A percentile compares a stretch with the other conserved stretches of the same genome.
Evolutionary conservation across 2,888 invertebrate genomes (phyloP).

Genomic region (Tribolium freemani): DNA sequence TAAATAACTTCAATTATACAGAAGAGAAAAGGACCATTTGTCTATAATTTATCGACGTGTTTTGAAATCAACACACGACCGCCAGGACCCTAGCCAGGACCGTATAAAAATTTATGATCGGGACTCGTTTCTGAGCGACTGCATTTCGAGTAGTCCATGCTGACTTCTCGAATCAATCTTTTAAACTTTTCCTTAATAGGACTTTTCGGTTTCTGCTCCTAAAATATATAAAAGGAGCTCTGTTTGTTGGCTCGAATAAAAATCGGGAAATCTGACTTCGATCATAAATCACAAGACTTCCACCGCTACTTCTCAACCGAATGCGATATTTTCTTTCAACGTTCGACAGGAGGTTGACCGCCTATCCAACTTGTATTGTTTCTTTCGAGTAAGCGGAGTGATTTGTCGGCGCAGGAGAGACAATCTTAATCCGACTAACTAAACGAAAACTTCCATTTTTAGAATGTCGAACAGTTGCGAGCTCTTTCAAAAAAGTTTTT

Average conservation of each 20-base stretch:
- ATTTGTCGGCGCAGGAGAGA: slow-evolving; percentile 11
- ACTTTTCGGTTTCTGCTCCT: slow-evolving; percentile 45
- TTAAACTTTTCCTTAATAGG: slow-evolving; percentile 51
- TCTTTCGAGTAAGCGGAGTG: slow-evolving; percentile 18
- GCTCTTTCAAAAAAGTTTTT: too few species aligned
- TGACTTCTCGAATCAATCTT: slow-evolving; percentile 51
- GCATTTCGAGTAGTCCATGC: slow-evolving; percentile 47
- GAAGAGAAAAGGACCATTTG: slow-evolving; percentile 39
- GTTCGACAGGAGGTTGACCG: slow-evolving; percentile 18
- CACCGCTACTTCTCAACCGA: slow-evolving; percentile 3
- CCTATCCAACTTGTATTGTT: slow-evolving; percentile 20
- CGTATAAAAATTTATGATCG: slow-evolving; percentile 60
- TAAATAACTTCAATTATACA: slow-evolving; percentile 1
- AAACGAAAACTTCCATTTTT: background rate
- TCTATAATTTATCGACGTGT: slow-evolving; percentile 56
- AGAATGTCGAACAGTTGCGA: background rate
- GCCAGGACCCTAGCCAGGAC: slow-evolving; percentile 53
- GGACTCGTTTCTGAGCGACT: slow-evolving; percentile 49
- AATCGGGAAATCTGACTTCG: slow-evolving; percentile 45
- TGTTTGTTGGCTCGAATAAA: slow-evolving; percentile 47
- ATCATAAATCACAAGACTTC: slow-evolving; percentile 43
- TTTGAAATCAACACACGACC: slow-evolving; percentile 57
- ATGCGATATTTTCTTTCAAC: slow-evolving; percentile 21
- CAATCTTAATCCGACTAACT: background rate
- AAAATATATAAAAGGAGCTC: slow-evolving; percentile 37